Percentiles rank a stretch among this genome's conserved stretches.
These are phyloP conservation scores for Drosophila tani DNA, from an alignment of 1,140 invertebrate species.

Conservation along the genomic window DNA sequence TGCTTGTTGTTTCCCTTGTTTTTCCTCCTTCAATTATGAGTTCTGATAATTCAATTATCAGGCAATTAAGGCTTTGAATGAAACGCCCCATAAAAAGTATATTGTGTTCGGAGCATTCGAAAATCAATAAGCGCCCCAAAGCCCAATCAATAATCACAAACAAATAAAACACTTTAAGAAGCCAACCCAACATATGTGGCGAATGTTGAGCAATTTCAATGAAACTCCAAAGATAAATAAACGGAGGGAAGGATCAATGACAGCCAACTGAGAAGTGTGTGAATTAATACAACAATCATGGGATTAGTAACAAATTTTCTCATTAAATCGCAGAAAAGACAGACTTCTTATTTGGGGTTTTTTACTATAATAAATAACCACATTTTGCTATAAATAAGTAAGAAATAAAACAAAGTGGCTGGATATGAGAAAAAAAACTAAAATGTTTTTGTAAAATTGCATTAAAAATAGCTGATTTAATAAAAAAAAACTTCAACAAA, in stretches of 20 bases:
- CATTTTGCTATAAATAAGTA: no score
- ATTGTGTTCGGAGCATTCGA: constrained; percentile 12
- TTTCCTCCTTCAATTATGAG: constrained; percentile 62
- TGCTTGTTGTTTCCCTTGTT: neutral
- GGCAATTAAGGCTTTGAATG: constrained; percentile 70
- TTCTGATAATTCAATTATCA: constrained; percentile 79
- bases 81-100: constrained; percentile 54
- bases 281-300: no score
- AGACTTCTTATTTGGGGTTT: neutral
- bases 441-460: no score
- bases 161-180: constrained; percentile 42
- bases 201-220: constrained; percentile 10
- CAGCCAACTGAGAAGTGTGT: neutral
- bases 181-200: constrained; percentile 11
- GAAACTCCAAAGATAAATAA: constrained; percentile 1
- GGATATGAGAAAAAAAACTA: no score
- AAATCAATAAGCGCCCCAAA: constrained; percentile 27
- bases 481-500: no score
- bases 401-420: no score
- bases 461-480: no score
- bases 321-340: no score
- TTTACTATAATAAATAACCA: no score
- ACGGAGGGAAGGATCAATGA: neutral
- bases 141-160: constrained; percentile 45
- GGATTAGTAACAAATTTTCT: no score